Percentiles rank a stretch among this genome's conserved stretches.
These are phyloP conservation scores for Drosophila sp. DNA, from an alignment of 1,140 invertebrate species.

Conservation along the genomic window DNA sequence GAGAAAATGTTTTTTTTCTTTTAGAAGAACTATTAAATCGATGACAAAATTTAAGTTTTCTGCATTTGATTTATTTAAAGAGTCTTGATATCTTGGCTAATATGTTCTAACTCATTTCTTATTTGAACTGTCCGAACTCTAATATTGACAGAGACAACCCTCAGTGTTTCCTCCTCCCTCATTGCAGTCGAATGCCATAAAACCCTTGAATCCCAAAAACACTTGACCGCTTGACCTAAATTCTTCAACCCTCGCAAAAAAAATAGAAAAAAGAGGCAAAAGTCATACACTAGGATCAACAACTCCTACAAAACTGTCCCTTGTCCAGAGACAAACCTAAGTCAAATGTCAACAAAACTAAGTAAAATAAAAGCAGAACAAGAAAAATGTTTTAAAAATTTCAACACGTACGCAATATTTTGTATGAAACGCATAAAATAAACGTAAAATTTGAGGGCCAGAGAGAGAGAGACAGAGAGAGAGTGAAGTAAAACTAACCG, in stretches of 20 bases:
- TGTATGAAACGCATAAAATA: constrained; percentile 72
- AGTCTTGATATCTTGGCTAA: neutral
- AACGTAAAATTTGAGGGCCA: constrained; percentile 39
- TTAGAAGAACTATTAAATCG: too few species aligned
- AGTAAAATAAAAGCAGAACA: constrained; percentile 31
- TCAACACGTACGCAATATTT: constrained; percentile 76
- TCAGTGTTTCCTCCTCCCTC: constrained; percentile 12
- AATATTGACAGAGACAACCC: constrained; percentile 8
- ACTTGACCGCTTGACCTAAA: constrained; percentile 77
- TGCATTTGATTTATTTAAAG: neutral
- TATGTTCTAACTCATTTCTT: neutral
- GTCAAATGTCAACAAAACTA: constrained; percentile 60
- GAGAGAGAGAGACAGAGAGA: constrained; percentile 2
- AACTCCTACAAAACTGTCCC: constrained; percentile 44
- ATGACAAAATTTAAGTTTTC: neutral
- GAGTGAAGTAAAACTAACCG: neutral
- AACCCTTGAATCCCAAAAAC: constrained; percentile 49
- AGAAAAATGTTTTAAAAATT: constrained; percentile 76
- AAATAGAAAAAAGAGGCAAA: constrained; percentile 19
- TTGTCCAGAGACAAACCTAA: constrained; percentile 34
- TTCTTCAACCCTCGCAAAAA: constrained; percentile 33
- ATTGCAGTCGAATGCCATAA: constrained; percentile 64
- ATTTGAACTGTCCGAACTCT: neutral
- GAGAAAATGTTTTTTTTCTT: too few species aligned
- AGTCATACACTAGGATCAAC: constrained; percentile 46